A percentile compares a stretch with the other conserved stretches of the same genome.
These are phyloP conservation scores for Puma concolor DNA, from an alignment of 2,113 vertebrate genomes.

Conservation along the genomic window DNA sequence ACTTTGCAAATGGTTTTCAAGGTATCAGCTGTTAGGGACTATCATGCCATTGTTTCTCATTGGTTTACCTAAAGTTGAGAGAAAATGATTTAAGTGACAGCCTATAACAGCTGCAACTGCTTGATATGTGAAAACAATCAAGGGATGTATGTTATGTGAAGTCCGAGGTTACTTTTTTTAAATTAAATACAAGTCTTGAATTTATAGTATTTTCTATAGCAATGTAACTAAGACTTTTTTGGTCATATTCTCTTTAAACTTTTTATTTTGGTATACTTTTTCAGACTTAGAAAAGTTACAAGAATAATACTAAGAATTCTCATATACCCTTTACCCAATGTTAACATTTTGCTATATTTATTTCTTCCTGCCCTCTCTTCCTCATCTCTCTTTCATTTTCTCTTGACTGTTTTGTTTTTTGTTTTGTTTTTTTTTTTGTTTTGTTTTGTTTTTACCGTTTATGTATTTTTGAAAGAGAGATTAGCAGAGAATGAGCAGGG, in stretches of 20 bases:
- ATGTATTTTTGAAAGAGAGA: too few relatives aligned
- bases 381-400: not conserved
- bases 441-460: not conserved
- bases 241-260: not conserved
- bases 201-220: conserved; percentile 18
- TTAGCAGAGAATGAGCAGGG: too few relatives aligned
- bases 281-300: not conserved
- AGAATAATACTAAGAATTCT: conserved; percentile 16
- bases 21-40: conserved; percentile 26
- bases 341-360: not conserved
- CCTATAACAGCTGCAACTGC: not conserved
- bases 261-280: conserved; percentile 34
- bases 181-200: not conserved
- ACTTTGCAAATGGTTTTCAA: conserved; percentile 16
- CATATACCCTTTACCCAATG: not conserved
- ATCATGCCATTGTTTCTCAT: not conserved
- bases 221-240: not conserved
- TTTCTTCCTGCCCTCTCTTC: not conserved
- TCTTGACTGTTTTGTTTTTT: not conserved
- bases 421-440: not conserved
- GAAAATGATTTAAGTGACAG: not conserved
- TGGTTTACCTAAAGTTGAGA: conserved; percentile 16
- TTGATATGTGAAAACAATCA: not conserved
- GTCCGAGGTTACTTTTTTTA: not conserved
- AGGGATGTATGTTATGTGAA: not conserved